Evolutionary conservation across 2,113 vertebrate species (phyloP), one percentile per base, ranked within the genome.

Genomic region (Falcunculus frontatus): DNA sequence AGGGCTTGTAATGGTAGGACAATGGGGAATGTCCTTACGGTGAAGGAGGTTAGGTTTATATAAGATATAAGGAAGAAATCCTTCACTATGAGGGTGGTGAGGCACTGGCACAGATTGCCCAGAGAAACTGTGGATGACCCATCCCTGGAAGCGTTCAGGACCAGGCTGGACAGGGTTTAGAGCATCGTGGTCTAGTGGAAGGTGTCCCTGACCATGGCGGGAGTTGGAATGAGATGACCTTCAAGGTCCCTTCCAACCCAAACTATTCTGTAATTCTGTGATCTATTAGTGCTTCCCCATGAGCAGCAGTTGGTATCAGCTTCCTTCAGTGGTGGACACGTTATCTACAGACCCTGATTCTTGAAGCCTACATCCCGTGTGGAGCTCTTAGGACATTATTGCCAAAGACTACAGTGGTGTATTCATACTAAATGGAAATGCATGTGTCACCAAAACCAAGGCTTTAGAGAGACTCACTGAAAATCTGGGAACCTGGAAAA

Each of bases 311-410:
- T 76, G 67, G 8, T 41, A 49, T 53, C 74, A 60, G n/a, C 7
- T 11, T 32, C 77, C 55, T 79, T 76, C 6, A 30, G 79, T 29
- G 47, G 9, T 32, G 70, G 19, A 46, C 15, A 22, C 0, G 0
- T 44, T 89, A 73, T 10, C 17, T 30, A 47, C 33, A 77, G 35
- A 77, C 16, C 10, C 72, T 41, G 46, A 32, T 86, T 60, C 23
- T 62, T 55, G 52, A 69, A 70, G 42, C 33, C 41, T 63, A 5
- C 0, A 1, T 27, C 47, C 56, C 1, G 0, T 11, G 20, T 29
- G 52, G 49, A 93, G 22, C 47, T 80, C 88, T 87, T n/a, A 55
- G 29, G 65, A 53, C 17, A 26, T 42, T 84, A 86, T 84, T 62
- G n/a, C 42, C 67, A 46, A 62, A 42, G 41, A 33, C 15, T 81